phyloP scores from a whole-genome alignment of 2,797 vertebrate species.

The Carduelis carduelis region DNA sequence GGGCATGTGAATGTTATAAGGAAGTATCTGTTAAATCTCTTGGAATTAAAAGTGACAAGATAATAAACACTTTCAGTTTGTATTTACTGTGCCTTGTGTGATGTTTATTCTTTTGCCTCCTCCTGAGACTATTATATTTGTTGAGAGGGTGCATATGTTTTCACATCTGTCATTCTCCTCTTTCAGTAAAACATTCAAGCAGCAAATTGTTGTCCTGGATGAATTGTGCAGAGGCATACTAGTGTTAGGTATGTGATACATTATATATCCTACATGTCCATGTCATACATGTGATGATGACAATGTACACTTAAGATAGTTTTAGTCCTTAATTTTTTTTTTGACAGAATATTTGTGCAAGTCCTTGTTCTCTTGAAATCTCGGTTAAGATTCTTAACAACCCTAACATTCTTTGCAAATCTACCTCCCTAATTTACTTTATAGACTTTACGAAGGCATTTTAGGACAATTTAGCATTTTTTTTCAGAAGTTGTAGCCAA shows the following conservation, averaged over 20 bases:
- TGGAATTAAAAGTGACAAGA: conserved; percentile 31
- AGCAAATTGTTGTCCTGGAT: background rate
- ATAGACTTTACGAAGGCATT: background rate
- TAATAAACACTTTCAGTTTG: conserved; percentile 41
- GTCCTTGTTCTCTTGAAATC: background rate
- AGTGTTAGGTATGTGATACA: background rate
- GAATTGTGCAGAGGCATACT: background rate
- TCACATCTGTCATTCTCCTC: conserved; percentile 1
- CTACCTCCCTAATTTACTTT: background rate
- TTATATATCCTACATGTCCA: background rate
- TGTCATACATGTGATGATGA: background rate
- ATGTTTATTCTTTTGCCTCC: conserved; percentile 33
- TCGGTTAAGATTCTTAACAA: background rate
- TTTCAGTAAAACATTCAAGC: conserved; percentile 18
- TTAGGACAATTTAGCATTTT: background rate
- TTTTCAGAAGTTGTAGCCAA: background rate
- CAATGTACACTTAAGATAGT: background rate
- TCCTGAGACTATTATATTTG: background rate
- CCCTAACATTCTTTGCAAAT: background rate
- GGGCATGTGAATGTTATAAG: background rate
- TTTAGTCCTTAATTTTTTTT: background rate
- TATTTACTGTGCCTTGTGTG: conserved; percentile 32
- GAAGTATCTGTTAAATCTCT: background rate
- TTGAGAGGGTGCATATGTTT: conserved; percentile 45
- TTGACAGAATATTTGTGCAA: background rate